A percentile compares a stretch with the other conserved stretches of the same genome.
Conservation (phyloP, 2,888 invertebrate genomes). For the Aleiodes testaceus region DNA sequence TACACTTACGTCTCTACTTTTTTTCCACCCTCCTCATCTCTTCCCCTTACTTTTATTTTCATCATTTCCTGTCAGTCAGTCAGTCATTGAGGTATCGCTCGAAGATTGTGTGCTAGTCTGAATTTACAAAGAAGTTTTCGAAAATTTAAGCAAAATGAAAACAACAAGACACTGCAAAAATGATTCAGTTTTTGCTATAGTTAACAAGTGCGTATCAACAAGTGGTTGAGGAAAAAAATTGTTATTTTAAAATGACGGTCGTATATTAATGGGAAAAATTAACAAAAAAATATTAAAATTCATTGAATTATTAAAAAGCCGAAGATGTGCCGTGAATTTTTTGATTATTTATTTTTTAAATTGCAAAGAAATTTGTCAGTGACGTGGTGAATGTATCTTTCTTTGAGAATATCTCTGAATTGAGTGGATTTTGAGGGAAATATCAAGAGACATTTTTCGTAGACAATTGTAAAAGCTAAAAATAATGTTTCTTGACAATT, state of each 20-base stretch:
- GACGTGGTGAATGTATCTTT: too few species aligned
- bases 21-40: not conserved
- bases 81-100: constrained; percentile 6
- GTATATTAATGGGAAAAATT: not conserved
- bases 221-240: constrained; percentile 34
- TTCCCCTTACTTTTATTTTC: constrained; percentile 5
- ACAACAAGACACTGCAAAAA: constrained; percentile 43
- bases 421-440: too few species aligned
- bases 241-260: constrained; percentile 9
- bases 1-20: not conserved
- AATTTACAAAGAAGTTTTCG: not conserved
- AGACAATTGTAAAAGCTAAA: too few species aligned
- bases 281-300: not conserved
- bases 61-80: constrained; percentile 9
- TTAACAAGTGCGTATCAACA: constrained; percentile 55
- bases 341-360: not conserved
- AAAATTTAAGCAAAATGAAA: constrained; percentile 38
- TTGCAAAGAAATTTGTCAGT: not conserved
- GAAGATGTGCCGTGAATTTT: not conserved
- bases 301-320: not conserved
- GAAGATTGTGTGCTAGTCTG: not conserved
- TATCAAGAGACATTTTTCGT: too few species aligned
- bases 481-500: too few species aligned
- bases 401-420: too few species aligned
- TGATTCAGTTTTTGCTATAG: constrained; percentile 48